Evolutionary conservation across 2,888 invertebrate species (phyloP), one percentile per base, ranked within the genome.

Genomic region (Zygothrica quintamaculata): DNA sequence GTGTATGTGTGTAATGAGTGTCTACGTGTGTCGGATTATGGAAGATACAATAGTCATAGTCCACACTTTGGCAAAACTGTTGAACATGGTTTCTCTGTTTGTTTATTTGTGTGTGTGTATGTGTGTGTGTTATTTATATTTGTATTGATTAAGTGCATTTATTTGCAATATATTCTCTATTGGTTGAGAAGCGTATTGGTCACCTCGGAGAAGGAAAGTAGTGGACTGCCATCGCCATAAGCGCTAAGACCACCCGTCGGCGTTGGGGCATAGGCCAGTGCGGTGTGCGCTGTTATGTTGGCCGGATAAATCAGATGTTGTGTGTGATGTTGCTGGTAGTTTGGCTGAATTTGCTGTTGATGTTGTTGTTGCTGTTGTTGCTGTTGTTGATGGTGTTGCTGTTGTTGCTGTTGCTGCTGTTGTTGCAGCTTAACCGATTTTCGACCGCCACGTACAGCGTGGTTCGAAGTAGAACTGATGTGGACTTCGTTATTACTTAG

Each of bases 151-250:
- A 1, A 29, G 5, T 5, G n/a, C 9, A n/a, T 5, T 2, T 29
- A 1, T 5, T 7, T 7, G n/a, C n/a, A 9, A 9, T n/a, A 29
- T 44, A 25, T 11, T 25, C 15, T 31, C 88, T 92, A 93, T 89
- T 94, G 94, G 90, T 94, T 94, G 90, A 95, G 92, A 88, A 95
- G 90, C 85, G 95, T 94, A 92, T 95, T 94, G 88, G 95, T 95
- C 92, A 95, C 95, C 93, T 95, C 94, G 91, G 94, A 94, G 93
- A 95, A 94, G 92, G 95, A 94, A 92, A 94, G 88, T 93, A 94
- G 87, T 92, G 94, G 94, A 93, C 94, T 94, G 92, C 93, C 93
- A 92, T 93, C 93, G 91, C 91, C 91, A 88, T 92, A 92, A 16
- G 88, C 84, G 4, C 86, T 84, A 8, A 70, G 72, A 39, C 67